Conservation (phyloP, 1,140 invertebrate species). For the Hydropsyche tenuis region DNA sequence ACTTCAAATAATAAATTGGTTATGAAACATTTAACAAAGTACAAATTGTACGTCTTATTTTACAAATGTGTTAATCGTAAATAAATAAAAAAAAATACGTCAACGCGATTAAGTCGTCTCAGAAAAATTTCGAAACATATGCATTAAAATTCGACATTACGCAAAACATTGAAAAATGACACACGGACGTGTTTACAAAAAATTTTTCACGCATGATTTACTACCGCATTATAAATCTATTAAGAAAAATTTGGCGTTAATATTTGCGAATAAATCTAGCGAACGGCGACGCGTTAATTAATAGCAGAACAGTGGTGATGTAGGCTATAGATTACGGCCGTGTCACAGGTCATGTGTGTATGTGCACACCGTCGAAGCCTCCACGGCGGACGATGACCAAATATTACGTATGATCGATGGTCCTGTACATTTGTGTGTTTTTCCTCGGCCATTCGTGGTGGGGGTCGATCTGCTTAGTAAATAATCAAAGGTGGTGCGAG, state of each 20-base stretch:
- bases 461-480: conserved; percentile 38
- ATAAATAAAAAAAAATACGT: not conserved
- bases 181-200: not conserved
- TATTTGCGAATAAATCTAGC: conserved; percentile 17
- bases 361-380: not conserved
- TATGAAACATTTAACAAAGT: too few relatives aligned
- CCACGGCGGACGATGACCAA: conserved; percentile 17
- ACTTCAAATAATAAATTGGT: too few relatives aligned
- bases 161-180: conserved; percentile 16
- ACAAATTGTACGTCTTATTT: too few relatives aligned
- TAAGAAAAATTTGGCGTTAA: conserved; percentile 26
- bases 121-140: too few relatives aligned
- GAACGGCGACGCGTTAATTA: conserved; percentile 16
- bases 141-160: not conserved
- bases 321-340: not conserved
- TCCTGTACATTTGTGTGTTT: too few relatives aligned
- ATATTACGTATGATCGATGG: not conserved
- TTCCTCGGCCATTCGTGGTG: too few relatives aligned
- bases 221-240: conserved; percentile 18
- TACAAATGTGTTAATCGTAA: too few relatives aligned
- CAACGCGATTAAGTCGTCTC: conserved; percentile 1
- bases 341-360: conserved; percentile 18
- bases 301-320: conserved; percentile 1
- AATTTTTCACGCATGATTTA: conserved; percentile 9
- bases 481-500: conserved; percentile 41